Evolutionary conservation across 1,140 invertebrate species (phyloP), one percentile per base, ranked within the genome.

Genomic region (Diprion similis): DNA sequence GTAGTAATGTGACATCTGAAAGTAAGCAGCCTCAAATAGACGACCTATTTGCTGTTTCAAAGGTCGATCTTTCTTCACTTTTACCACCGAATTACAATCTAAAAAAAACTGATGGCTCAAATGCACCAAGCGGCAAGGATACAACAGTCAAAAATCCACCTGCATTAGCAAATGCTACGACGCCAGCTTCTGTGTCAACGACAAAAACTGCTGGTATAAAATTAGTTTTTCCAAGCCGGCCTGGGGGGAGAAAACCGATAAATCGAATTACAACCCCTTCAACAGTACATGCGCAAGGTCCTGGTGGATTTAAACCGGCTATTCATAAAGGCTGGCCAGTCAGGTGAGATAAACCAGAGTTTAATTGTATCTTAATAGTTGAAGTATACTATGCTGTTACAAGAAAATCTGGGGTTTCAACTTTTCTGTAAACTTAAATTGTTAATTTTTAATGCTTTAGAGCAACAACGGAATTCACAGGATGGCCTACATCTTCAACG

Each of bases 391-490:
- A 70, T 76, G 76, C 64, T 77, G 37, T 73, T 18, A 70, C 67
- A 46, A 69, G 9, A 45, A 67, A 18, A 68, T 74, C 48, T 65
- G 37, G 48, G 19, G 66, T 71, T n/a, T 10, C 19, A 70, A 13
- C 66, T 47, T 37, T 11, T 77, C 70, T 66, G 17, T 17, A 59
- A 37, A 37, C 6, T 37, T 37, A 37, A 37, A 37, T 37, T 37
- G 24, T 37, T 66, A 10, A 24, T 59, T 71, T 81, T 82, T 64
- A 72, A n/a, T 70, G 46, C 47, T 84, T 65, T 80, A 95, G 95
- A 85, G 92, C 93, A 67, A 95, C 94, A 15, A 96, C 95, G 2
- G 94, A 95, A 83, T 97, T 97, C 79, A 96, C 95, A 10, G 95
- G 95, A 17, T 97, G 95, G 95, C 94, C 95, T 11, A 94, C 95